Percentiles rank a stretch among this genome's conserved stretches.
These are phyloP conservation scores for Pipistrellus pipistrellus DNA, from an alignment of 2,797 vertebrate genomes.

Conservation along the genomic window DNA sequence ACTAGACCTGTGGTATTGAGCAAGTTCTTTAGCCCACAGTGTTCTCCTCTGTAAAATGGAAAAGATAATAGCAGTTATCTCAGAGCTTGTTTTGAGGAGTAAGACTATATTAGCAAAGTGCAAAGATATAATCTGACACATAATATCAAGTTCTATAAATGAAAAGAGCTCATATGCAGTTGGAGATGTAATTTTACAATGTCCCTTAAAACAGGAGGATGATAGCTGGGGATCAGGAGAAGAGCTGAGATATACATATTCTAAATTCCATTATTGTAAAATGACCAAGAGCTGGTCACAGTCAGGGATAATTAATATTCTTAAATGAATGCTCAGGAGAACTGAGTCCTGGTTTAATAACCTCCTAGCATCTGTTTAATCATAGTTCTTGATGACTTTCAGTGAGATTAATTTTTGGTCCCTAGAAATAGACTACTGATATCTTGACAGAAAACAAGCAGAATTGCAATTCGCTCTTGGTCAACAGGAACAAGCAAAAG, in stretches of 20 bases:
- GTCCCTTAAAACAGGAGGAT: slow-evolving; percentile 19
- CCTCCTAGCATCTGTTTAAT: slow-evolving; percentile 58
- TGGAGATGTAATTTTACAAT: neutral
- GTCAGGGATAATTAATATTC: neutral
- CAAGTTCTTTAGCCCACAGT: neutral
- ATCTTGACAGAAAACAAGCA: slow-evolving; percentile 28
- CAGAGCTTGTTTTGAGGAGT: neutral
- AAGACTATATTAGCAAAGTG: neutral
- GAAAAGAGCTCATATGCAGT: neutral
- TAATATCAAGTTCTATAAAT: neutral
- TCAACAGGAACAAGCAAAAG: neutral
- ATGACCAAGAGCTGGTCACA: neutral
- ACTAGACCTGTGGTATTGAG: neutral
- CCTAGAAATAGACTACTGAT: slow-evolving; percentile 5
- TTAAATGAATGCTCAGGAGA: slow-evolving; percentile 48
- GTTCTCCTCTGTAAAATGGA: slow-evolving; percentile 4
- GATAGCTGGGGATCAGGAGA: neutral
- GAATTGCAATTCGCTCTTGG: neutral
- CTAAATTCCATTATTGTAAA: neutral
- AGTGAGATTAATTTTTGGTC: slow-evolving; percentile 57
- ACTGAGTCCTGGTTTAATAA: slow-evolving; percentile 21
- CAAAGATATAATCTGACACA: neutral
- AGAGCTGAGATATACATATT: neutral
- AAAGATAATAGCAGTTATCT: neutral
- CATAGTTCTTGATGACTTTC: slow-evolving; percentile 32